These are phyloP conservation scores for Umimayanthus kanabou DNA, from an alignment of 92 coral and sea anemone species.

Conservation along the genomic window DNA sequence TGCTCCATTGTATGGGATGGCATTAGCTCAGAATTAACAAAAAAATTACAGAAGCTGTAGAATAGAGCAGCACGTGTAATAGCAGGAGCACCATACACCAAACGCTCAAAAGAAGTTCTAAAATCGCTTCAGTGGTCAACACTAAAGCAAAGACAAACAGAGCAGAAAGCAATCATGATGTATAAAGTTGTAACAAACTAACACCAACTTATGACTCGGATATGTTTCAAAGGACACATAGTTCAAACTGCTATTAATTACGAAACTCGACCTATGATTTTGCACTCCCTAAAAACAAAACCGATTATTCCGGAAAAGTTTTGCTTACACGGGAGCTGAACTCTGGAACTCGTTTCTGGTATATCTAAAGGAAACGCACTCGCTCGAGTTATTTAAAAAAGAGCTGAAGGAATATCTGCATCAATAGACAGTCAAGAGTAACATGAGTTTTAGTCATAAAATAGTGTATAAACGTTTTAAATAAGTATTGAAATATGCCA, in stretches of 20 bases:
- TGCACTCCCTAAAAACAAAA: not conserved
- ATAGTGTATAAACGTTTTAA: not conserved
- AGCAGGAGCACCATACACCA: constrained; percentile 5
- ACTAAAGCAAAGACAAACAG: too few species aligned
- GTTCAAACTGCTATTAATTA: constrained; percentile 9
- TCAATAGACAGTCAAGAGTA: not conserved
- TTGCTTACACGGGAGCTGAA: constrained; percentile 9
- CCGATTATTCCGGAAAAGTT: constrained; percentile 5
- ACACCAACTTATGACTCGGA: not conserved
- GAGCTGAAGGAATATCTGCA: not conserved
- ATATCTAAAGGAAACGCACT: too few species aligned
- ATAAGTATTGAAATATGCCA: not conserved
- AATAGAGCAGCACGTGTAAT: constrained; percentile 3
- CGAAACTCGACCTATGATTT: not conserved
- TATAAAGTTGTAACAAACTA: constrained; percentile 11
- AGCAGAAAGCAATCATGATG: too few species aligned
- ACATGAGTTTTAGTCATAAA: not conserved
- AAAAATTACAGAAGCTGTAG: not conserved
- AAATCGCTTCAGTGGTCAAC: too few species aligned
- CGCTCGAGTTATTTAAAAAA: not conserved
- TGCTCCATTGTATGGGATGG: constrained; percentile 19
- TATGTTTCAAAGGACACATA: not conserved
- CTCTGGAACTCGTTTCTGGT: constrained; percentile 7
- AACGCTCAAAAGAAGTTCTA: too few species aligned
- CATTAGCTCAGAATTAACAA: constrained; percentile 4